Percentiles rank a stretch among this genome's conserved stretches.
These are phyloP conservation scores for Spodoptera exigua DNA, from an alignment of 2,888 invertebrate genomes.

Conservation along the genomic window DNA sequence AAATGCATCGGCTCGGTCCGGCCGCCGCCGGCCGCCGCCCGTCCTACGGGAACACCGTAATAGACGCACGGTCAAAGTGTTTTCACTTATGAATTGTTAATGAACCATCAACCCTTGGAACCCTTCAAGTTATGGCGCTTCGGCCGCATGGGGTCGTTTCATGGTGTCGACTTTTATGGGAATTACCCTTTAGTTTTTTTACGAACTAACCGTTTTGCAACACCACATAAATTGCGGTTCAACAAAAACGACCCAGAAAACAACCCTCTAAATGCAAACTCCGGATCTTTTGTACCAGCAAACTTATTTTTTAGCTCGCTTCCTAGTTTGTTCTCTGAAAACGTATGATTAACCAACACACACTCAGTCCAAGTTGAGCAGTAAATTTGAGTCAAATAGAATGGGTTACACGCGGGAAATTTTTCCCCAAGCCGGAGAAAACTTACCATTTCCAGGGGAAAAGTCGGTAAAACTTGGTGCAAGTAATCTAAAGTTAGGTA, in stretches of 20 bases:
- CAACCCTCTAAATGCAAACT: constrained; percentile 10
- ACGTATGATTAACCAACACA: constrained; percentile 65
- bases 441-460: constrained; percentile 75
- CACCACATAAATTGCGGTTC: constrained; percentile 36
- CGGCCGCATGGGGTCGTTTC: constrained; percentile 55
- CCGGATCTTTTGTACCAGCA: constrained; percentile 18
- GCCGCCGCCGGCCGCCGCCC: constrained; percentile 32
- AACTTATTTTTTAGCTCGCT: constrained; percentile 30
- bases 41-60: constrained; percentile 68
- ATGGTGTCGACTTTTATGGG: constrained; percentile 62
- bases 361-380: constrained; percentile 74
- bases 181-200: constrained; percentile 59
- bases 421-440: constrained; percentile 64
- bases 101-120: constrained; percentile 77
- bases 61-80: constrained; percentile 80
- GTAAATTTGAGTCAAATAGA: constrained; percentile 83
- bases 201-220: constrained; percentile 44
- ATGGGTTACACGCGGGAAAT: constrained; percentile 81
- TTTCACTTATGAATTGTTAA: constrained; percentile 84
- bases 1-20: constrained; percentile 73
- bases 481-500: constrained; percentile 89
- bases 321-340: constrained; percentile 44
- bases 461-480: constrained; percentile 84
- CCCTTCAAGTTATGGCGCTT: constrained; percentile 66
- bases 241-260: constrained; percentile 8